Evolutionary conservation across 2,797 vertebrate genomes (phyloP).

Genomic region (Sarcoramphus papa): DNA sequence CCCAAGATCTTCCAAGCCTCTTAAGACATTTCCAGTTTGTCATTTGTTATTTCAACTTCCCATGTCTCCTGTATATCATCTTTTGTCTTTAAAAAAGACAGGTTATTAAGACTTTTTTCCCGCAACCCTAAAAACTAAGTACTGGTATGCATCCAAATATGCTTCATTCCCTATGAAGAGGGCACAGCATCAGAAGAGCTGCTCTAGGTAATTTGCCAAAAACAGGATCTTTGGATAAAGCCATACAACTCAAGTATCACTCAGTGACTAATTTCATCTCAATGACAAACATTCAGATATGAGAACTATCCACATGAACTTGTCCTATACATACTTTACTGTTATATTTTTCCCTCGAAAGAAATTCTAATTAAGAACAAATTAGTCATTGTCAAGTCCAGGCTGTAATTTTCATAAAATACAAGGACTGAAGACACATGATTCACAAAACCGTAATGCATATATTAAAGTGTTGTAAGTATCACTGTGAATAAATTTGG

Average conservation of each 20-base stretch:
- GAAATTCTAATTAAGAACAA: not conserved
- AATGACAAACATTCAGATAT: not conserved
- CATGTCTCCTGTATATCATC: rapidly evolving
- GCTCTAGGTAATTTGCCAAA: not conserved
- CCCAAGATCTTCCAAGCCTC: not conserved
- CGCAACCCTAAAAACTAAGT: not conserved
- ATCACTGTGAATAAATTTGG: not conserved
- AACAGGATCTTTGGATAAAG: not conserved
- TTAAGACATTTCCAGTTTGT: not conserved
- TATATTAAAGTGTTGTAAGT: rapidly evolving
- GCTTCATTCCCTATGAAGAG: not conserved
- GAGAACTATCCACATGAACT: not conserved
- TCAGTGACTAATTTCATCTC: not conserved
- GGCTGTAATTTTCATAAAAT: not conserved
- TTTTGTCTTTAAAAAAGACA: not conserved
- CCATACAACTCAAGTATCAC: rapidly evolving
- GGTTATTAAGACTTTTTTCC: rapidly evolving
- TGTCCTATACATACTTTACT: not conserved
- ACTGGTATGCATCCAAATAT: not conserved
- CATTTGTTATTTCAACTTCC: not conserved
- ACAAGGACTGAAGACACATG: not conserved
- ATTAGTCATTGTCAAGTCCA: not conserved
- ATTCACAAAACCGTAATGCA: not conserved
- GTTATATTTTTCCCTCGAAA: not conserved
- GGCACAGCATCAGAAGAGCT: not conserved